Evolutionary conservation across 2,113 vertebrate genomes (phyloP).

Genomic region (Engraulis encrasicolus): DNA sequence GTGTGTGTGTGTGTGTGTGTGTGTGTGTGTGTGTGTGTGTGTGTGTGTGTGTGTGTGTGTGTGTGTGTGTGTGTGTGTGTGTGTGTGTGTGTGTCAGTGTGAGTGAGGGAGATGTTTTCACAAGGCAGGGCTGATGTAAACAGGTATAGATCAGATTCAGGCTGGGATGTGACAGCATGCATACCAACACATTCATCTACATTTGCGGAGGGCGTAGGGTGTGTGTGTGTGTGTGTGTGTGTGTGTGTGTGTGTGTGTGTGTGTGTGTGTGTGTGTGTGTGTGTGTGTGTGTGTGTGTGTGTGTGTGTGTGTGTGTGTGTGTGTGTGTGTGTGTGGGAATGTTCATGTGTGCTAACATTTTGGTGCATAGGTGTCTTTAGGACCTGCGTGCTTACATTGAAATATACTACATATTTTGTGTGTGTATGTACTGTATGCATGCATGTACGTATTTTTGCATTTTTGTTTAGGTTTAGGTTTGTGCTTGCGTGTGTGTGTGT

Average conservation of each 20-base stretch:
- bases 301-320: neutral
- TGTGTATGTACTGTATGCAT: too few species aligned
- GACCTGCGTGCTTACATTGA: too few species aligned
- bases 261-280: conserved; percentile 17
- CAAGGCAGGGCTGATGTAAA: neutral
- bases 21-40: neutral
- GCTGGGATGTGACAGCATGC: neutral
- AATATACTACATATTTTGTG: too few species aligned
- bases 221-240: neutral
- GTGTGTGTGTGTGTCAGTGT: conserved; percentile 27
- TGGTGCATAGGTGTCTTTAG: too few species aligned
- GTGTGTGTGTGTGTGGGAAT: neutral
- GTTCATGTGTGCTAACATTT: too few species aligned
- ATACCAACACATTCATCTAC: neutral
- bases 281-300: neutral
- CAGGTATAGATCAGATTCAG: conserved; percentile 8
- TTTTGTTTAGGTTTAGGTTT: too few species aligned
- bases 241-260: neutral
- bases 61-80: conserved; percentile 5
- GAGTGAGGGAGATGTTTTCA: neutral
- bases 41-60: conserved; percentile 30
- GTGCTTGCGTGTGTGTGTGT: neutral
- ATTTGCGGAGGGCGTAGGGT: neutral
- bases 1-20: conserved; percentile 1
- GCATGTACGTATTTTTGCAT: too few species aligned